Conservation (phyloP, 2,797 vertebrate species). For the Glossophaga mutica region DNA sequence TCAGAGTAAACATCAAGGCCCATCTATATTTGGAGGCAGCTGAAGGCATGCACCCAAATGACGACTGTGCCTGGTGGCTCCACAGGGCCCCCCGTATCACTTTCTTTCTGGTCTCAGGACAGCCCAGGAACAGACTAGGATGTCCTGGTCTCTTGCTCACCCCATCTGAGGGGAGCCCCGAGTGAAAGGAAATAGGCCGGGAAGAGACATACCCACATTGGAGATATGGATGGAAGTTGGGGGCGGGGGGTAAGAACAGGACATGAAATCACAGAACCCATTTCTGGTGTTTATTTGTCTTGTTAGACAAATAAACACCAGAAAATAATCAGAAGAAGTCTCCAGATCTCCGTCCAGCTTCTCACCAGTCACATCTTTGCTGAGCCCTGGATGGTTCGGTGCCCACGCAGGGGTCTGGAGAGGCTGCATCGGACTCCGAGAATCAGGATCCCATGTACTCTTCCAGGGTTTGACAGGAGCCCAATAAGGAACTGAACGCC, state of each 20-base stretch:
- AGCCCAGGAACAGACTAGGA: not conserved
- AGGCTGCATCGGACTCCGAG: not conserved
- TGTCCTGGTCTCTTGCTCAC: not conserved
- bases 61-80: not conserved
- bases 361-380: not conserved
- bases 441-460: not conserved
- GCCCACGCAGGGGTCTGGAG: rapidly evolving
- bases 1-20: not conserved
- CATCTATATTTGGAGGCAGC: not conserved
- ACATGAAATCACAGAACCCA: not conserved
- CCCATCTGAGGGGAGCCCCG: not conserved
- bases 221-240: not conserved
- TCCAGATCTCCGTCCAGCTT: not conserved
- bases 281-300: too few relatives aligned
- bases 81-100: rapidly evolving
- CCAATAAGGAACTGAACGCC: not conserved
- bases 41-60: not conserved
- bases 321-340: not conserved
- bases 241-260: not conserved
- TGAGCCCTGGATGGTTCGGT: not conserved
- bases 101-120: not conserved
- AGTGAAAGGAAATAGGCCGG: not conserved
- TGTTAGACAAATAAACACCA: not conserved
- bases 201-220: not conserved
- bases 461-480: too few relatives aligned